Percentiles rank a stretch among this genome's conserved stretches.
Conservation (phyloP, 2,113 vertebrate genomes). For the Puffinus mauretanicus region DNA sequence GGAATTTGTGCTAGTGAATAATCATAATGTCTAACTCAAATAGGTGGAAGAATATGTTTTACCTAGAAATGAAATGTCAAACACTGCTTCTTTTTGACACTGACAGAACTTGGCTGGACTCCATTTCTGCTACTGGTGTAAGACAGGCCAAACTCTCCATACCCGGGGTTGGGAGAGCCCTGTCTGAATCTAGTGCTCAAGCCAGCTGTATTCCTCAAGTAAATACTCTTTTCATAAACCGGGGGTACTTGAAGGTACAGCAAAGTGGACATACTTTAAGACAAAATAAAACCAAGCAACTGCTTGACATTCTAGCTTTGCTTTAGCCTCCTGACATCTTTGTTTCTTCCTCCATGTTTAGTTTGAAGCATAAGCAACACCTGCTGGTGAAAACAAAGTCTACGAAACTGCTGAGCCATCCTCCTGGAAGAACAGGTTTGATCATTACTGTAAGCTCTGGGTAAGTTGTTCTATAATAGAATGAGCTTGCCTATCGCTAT, state of each 20-base stretch:
- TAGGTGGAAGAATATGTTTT: not conserved
- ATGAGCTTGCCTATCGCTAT: not conserved
- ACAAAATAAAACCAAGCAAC: not conserved
- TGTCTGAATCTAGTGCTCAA: not conserved
- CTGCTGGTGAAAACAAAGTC: constrained; percentile 33
- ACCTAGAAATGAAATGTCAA: not conserved
- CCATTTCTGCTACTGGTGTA: not conserved
- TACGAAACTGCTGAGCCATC: not conserved
- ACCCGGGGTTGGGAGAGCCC: not conserved
- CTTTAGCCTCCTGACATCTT: not conserved
- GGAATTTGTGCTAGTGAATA: not conserved
- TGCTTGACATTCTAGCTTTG: not conserved
- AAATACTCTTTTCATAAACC: rapidly evolving
- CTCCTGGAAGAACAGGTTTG: constrained; percentile 24
- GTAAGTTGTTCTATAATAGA: not conserved
- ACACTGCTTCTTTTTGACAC: not conserved
- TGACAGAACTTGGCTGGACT: not conserved
- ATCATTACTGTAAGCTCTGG: not conserved
- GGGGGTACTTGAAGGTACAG: not conserved
- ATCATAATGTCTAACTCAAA: not conserved
- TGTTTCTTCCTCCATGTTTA: not conserved
- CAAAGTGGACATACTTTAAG: not conserved
- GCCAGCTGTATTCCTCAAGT: rapidly evolving
- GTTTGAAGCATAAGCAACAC: constrained; percentile 49
- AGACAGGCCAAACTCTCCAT: not conserved